These are phyloP conservation scores for Delichon dasypus DNA, from an alignment of 2,797 vertebrate genomes.

Conservation along the genomic window DNA sequence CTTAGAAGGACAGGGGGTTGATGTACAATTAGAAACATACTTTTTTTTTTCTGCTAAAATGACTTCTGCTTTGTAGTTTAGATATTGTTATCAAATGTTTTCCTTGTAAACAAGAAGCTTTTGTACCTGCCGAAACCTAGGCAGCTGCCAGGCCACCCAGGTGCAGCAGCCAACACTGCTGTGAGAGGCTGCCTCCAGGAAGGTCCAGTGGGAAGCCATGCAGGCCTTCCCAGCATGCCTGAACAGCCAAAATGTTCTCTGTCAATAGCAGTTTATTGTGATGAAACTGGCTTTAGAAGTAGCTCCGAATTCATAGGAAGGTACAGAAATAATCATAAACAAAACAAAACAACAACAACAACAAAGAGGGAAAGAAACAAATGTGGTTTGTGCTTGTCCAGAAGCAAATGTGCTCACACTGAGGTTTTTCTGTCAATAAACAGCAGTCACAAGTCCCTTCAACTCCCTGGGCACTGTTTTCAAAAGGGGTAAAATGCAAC, in stretches of 20 bases:
- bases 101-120: constrained; percentile 16
- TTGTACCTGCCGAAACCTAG: neutral
- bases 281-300: neutral
- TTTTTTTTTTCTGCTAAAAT: neutral
- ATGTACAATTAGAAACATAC: neutral
- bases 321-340: neutral
- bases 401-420: neutral
- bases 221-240: neutral
- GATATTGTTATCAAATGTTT: neutral
- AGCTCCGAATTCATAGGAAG: neutral
- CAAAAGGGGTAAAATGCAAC: neutral
- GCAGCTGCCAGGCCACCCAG: constrained; percentile 7
- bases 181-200: neutral
- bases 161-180: neutral
- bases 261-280: neutral
- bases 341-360: neutral
- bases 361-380: neutral
- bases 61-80: neutral
- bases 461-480: neutral
- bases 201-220: neutral
- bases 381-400: neutral
- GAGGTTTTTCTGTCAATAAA: neutral
- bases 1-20: neutral
- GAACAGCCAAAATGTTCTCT: neutral
- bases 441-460: neutral